Percentiles rank a stretch among this genome's conserved stretches.
Conservation (phyloP, 2,797 vertebrate species). For the Peromyscus eremicus region DNA sequence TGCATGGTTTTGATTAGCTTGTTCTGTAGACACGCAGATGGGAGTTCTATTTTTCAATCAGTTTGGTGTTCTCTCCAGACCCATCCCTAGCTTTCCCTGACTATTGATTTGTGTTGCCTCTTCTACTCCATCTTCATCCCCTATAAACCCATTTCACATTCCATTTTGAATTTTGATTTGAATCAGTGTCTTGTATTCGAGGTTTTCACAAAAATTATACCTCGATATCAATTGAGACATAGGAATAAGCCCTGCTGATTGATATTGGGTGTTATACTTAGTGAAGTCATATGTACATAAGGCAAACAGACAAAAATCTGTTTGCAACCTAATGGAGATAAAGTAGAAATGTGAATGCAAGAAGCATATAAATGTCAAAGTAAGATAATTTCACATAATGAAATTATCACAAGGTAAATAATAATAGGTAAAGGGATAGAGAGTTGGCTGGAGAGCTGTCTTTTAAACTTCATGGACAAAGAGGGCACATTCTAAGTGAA, state of each 20-base stretch:
- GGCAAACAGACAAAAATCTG: not conserved
- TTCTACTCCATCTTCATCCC: not conserved
- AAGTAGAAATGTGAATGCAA: not conserved
- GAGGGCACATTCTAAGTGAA: not conserved
- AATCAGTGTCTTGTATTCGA: not conserved
- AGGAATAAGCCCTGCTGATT: not conserved
- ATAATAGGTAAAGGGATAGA: not conserved
- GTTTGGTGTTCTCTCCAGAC: constrained; percentile 51
- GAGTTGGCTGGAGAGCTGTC: not conserved
- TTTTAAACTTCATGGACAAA: not conserved
- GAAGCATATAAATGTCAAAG: not conserved
- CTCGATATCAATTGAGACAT: not conserved
- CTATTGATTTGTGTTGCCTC: not conserved
- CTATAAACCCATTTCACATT: not conserved
- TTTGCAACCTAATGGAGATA: not conserved
- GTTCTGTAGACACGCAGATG: constrained; percentile 62
- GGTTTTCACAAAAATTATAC: not conserved
- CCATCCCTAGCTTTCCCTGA: not conserved
- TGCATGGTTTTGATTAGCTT: constrained; percentile 73
- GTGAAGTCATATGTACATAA: not conserved
- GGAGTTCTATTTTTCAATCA: constrained; percentile 45
- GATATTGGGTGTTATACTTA: not conserved
- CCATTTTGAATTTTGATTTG: not conserved
- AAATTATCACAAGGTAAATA: not conserved
- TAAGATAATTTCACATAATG: not conserved